These are phyloP conservation scores for Brachionus plicatilis DNA, from an alignment of 1,140 invertebrate genomes.

Conservation along the genomic window DNA sequence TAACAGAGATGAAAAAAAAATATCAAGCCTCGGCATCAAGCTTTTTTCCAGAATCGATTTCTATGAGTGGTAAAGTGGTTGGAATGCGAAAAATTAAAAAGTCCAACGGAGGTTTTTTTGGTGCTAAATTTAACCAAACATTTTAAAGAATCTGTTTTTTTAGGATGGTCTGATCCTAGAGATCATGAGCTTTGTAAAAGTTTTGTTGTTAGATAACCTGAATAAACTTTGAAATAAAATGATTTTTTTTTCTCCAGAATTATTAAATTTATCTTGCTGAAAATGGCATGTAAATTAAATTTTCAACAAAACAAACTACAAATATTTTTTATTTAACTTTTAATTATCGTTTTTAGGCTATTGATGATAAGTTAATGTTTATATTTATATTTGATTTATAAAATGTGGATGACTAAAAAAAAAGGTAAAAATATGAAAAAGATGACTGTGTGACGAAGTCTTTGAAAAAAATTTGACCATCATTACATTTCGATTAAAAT, in stretches of 20 bases:
- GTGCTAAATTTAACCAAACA: not conserved
- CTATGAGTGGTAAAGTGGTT: not conserved
- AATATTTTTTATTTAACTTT: not conserved
- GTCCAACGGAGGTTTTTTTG: not conserved
- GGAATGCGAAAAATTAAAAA: conserved; percentile 26
- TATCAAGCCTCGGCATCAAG: not conserved
- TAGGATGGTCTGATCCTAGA: conserved; percentile 18
- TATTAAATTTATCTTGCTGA: not conserved
- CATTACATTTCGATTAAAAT: not conserved
- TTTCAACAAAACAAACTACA: not conserved
- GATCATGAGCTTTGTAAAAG: conserved; percentile 24
- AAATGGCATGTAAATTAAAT: not conserved
- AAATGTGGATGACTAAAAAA: not conserved
- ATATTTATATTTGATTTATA: not conserved
- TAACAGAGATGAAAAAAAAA: not conserved
- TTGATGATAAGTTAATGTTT: not conserved
- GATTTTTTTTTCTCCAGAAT: not conserved
- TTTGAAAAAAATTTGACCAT: not conserved
- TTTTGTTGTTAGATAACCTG: not conserved
- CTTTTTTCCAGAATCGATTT: not conserved
- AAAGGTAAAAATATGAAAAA: not conserved
- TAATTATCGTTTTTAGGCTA: not conserved
- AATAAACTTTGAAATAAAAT: not conserved
- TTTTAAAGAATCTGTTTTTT: not conserved
- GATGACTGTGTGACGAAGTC: not conserved